A percentile compares a stretch with the other conserved stretches of the same genome.
These are phyloP conservation scores for Julus scanicus DNA, from an alignment of 2,888 invertebrate genomes.

Conservation along the genomic window DNA sequence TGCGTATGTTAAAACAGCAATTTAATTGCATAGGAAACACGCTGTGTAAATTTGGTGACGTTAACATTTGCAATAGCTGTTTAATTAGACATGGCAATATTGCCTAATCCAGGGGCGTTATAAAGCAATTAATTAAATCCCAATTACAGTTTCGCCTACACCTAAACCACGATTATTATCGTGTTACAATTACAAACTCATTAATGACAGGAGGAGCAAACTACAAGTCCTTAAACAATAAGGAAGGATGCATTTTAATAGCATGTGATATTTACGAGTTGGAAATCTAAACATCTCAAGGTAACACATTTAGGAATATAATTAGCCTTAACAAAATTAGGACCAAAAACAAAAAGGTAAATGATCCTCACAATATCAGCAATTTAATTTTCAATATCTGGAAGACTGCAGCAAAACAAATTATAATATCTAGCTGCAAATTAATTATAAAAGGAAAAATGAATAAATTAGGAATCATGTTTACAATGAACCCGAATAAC, in stretches of 20 bases:
- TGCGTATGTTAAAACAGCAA: not conserved
- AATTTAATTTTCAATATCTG: too few species aligned
- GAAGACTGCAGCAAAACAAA: too few species aligned
- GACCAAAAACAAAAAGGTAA: too few species aligned
- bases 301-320: not conserved
- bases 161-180: not conserved
- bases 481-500: too few species aligned
- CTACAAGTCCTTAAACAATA: not conserved
- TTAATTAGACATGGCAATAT: not conserved
- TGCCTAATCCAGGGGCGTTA: not conserved
- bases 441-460: too few species aligned
- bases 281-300: not conserved
- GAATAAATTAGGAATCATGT: too few species aligned
- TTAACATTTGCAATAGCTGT: not conserved
- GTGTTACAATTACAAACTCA: not conserved
- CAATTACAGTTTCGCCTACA: not conserved
- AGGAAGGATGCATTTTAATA: not conserved
- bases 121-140: not conserved
- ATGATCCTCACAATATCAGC: too few species aligned
- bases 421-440: too few species aligned
- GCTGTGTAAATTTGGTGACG: not conserved
- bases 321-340: not conserved
- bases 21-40: not conserved
- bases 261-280: not conserved
- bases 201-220: not conserved